Evolutionary conservation across 1,140 invertebrate genomes (phyloP), one percentile per base, ranked within the genome.

Genomic region (Spodoptera frugiperda): DNA sequence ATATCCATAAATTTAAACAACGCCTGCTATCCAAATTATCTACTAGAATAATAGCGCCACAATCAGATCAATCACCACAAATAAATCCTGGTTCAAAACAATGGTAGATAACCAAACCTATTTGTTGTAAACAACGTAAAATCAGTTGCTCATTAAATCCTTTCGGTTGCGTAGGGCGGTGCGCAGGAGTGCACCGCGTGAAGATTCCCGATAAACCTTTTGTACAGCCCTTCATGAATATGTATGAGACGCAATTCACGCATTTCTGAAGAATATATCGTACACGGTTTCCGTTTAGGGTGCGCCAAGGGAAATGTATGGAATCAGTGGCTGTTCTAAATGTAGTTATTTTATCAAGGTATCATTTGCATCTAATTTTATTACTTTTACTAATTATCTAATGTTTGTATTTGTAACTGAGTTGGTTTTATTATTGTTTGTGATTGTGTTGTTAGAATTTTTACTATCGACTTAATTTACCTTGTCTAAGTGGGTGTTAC

Each of bases 81-180:
- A 63, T 63, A 44, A 44, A 33, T 44, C 59, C 15, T 33, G 17
- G 8, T 11, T 44, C 33, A 14, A 5, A 19, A 63, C 33, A 63
- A 63, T 63, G 12, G 17, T 19, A 33, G 33, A 44, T 44, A 11
- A 61, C 33, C 57, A 14, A 54, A 54, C 12, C 17, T 54, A 57
- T 57, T 57, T 63, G 15, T 63, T 44, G 33, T 63, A 44, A 63
- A 33, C 30, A 63, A 63, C 59, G 44, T 44, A 63, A 63, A 63
- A 63, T 63, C 33, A 19, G 59, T 67, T 25, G 12, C 44, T 67
- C 63, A 67, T 67, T 67, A 67, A 67, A 67, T 67, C 63, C 63
- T 67, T 67, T 67, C 63, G 63, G 63, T 15, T 67, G 63, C 63
- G 63, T 19, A 14, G 11, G 15, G 54, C 19, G 54, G 11, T 57